A percentile compares a stretch with the other conserved stretches of the same genome.
These are phyloP conservation scores for Periphyllus acericola DNA, from an alignment of 2,888 invertebrate genomes.

Conservation along the genomic window DNA sequence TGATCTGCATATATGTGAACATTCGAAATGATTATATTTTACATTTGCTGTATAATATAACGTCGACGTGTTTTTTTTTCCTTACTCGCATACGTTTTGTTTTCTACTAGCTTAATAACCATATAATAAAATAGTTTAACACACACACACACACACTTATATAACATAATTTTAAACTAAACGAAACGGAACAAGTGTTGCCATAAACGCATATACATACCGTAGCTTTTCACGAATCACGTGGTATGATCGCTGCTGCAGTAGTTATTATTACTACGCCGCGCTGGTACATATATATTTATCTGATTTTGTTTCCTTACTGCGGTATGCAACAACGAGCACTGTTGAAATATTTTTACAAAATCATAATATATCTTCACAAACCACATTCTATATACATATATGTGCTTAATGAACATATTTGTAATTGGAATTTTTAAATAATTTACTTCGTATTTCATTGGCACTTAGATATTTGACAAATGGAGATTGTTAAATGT, in stretches of 20 bases:
- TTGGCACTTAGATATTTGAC: too few species aligned
- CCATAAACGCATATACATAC: background rate
- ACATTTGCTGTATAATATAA: background rate
- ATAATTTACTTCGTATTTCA: too few species aligned
- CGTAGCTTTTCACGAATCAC: background rate
- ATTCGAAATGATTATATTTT: background rate
- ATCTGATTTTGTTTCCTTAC: background rate
- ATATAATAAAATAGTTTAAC: background rate
- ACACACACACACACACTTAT: background rate
- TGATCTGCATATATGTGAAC: background rate
- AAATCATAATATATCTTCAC: background rate
- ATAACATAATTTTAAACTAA: background rate
- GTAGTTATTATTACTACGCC: background rate
- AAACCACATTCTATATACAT: background rate
- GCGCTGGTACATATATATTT: background rate
- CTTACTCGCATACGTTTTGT: background rate
- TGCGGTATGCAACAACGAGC: background rate
- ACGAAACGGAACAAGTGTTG: constrained; percentile 22
- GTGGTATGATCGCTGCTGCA: background rate
- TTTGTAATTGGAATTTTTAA: too few species aligned
- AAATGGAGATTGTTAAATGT: too few species aligned
- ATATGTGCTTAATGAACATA: too few species aligned
- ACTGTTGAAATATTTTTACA: background rate
- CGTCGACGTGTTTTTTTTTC: background rate
- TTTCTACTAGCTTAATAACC: background rate